phyloP scores from a whole-genome alignment of 2,113 vertebrate species.

The Meriones unguiculatus region DNA sequence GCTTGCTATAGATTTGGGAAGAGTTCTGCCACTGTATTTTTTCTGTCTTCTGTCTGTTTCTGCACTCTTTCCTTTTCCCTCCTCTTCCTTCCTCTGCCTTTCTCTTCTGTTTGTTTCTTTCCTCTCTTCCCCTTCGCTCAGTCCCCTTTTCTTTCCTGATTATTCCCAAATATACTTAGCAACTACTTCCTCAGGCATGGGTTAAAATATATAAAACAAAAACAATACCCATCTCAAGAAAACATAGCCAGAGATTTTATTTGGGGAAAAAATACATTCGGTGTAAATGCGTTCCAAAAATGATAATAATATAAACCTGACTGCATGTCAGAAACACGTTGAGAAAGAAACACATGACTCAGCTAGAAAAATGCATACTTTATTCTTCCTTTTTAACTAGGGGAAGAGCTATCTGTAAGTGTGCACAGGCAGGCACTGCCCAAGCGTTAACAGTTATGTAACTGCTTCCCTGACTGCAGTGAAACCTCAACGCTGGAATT shows the following conservation, averaged over 20 bases:
- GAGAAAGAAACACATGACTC: slow-evolving; percentile 51
- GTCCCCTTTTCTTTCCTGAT: background rate
- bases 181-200: background rate
- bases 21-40: background rate
- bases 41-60: background rate
- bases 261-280: slow-evolving; percentile 33
- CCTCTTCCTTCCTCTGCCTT: fast-evolving
- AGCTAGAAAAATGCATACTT: slow-evolving; percentile 43
- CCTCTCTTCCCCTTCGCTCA: background rate
- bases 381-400: slow-evolving; percentile 55
- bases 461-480: background rate
- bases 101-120: background rate
- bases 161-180: background rate
- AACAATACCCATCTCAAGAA: slow-evolving; percentile 42
- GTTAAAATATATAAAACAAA: background rate
- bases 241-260: slow-evolving; percentile 9
- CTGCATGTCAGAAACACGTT: slow-evolving; percentile 11
- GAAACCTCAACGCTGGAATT: background rate
- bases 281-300: slow-evolving; percentile 46
- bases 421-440: background rate
- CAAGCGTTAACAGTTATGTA: background rate
- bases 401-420: background rate
- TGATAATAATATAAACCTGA: slow-evolving; percentile 22
- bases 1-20: background rate
- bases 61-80: background rate